Evolutionary conservation across 2,113 vertebrate genomes (phyloP), one percentile per base, ranked within the genome.

Genomic region (Odontesthes bonariensis): DNA sequence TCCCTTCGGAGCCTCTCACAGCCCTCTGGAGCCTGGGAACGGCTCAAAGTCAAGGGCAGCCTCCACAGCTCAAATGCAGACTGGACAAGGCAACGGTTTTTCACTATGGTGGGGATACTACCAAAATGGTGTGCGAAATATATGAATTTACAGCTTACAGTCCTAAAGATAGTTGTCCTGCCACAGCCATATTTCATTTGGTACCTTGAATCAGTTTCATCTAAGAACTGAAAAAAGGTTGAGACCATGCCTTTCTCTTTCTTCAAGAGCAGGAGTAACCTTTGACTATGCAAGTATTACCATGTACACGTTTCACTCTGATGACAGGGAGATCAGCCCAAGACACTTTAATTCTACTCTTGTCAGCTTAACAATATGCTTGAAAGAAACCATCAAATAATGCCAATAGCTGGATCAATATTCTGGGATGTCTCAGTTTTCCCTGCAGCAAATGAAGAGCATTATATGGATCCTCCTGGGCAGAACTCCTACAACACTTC

Each of bases 351-450:
- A 67, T 77, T 64, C 74, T 72, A 59, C 75, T 40, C 80, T 71
- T 78, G 69, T 63, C 83, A 86, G 81, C 75, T 81, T 74, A 89
- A 90, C 87, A 84, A 89, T 85, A 89, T 74, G 75, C 85, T 89
- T 90, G 86, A 93, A 93, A 91, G 88, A 86, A 92, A 84, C 75
- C 77, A 69, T 93, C 88, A 91, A 88, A 92, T 91, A 82, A 92
- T 93, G 89, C 92, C 91, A 93, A 94, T 92, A 93, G 79, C 53
- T 59, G 73, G 89, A 92, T 93, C 93, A 92, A 93, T 93, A 92
- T 61, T 69, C 83, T 68, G 70, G 82, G 82, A 90, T 87, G 83
- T 90, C 89, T 93, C 80, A 57, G 86, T 87, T 91, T 89, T 76
- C 85, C 83, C 86, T 60, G 81, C 86, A 88, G 89, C 88, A 82